These are phyloP conservation scores for Siniperca undulata DNA, from an alignment of 2,797 vertebrate species.

Conservation along the genomic window DNA sequence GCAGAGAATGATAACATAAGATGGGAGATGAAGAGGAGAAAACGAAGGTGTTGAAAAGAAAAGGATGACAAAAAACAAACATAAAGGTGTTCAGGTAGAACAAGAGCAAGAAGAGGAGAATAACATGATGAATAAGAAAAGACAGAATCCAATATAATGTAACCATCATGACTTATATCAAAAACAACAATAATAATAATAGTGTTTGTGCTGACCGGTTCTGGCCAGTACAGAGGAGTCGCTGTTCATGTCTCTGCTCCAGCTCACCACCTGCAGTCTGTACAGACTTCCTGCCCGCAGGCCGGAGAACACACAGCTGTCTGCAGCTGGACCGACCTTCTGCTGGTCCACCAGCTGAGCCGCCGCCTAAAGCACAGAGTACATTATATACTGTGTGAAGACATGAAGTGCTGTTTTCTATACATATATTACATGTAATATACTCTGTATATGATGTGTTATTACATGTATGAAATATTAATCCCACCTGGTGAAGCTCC, in stretches of 20 bases:
- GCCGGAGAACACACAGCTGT: constrained; percentile 87
- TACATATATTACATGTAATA: too few relatives aligned
- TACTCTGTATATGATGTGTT: background rate
- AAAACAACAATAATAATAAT: background rate
- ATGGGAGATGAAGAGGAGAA: too few relatives aligned
- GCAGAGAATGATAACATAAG: background rate
- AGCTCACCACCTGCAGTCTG: constrained; percentile 92
- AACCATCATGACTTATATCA: background rate
- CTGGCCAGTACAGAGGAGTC: constrained; percentile 89
- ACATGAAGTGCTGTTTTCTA: background rate
- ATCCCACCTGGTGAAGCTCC: constrained; percentile 58
- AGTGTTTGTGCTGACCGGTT: constrained; percentile 85
- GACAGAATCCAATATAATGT: background rate
- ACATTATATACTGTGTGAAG: background rate
- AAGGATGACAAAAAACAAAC: too few relatives aligned
- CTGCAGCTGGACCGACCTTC: constrained; percentile 78
- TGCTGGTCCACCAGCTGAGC: constrained; percentile 66
- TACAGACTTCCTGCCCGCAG: constrained; percentile 91
- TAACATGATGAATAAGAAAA: background rate
- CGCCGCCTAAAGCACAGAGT: constrained; percentile 7
- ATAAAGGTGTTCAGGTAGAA: too few relatives aligned
- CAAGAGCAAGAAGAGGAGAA: too few relatives aligned
- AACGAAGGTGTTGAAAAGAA: background rate
- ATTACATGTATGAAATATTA: background rate
- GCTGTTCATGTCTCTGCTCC: constrained; percentile 90